phyloP scores from a whole-genome alignment of 2,113 vertebrate species.

The Limanda limanda region DNA sequence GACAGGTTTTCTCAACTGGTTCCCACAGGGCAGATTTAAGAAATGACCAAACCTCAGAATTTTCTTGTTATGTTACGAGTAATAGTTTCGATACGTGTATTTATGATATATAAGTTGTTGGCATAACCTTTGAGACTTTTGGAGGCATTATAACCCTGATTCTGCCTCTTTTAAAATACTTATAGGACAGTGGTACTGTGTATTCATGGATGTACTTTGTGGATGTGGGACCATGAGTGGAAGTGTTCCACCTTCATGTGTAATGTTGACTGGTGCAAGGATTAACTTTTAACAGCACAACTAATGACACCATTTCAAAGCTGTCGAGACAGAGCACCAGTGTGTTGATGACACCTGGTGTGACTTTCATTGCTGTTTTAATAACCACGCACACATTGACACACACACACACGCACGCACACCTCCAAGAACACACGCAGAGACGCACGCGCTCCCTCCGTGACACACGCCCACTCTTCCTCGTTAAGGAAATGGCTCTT shows the following conservation, averaged over 20 bases:
- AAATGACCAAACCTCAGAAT: not conserved
- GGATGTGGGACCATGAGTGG: not conserved
- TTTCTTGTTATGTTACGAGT: not conserved
- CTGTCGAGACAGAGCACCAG: conserved; percentile 30
- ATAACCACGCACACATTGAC: conserved; percentile 62
- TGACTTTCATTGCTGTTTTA: conserved; percentile 89
- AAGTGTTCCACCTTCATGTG: not conserved
- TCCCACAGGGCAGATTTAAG: not conserved
- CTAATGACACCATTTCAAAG: conserved; percentile 34
- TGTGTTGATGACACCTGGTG: conserved; percentile 74
- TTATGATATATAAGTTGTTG: not conserved
- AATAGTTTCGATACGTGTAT: not conserved
- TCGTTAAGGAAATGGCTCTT: conserved; percentile 99
- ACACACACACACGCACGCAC: conserved; percentile 44
- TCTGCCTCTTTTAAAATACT: not conserved
- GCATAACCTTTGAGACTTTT: no score
- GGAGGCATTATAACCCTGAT: conserved; percentile 4
- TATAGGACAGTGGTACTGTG: not conserved
- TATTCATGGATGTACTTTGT: not conserved
- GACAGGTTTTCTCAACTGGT: not conserved
- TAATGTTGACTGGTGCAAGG: not conserved
- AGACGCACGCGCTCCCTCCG: conserved; percentile 76
- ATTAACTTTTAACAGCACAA: conserved; percentile 25
- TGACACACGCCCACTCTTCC: conserved; percentile 94
- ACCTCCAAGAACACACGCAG: no score